phyloP scores from a whole-genome alignment of 2,888 invertebrate genomes.

The Eumacrocentrus americanus region DNA sequence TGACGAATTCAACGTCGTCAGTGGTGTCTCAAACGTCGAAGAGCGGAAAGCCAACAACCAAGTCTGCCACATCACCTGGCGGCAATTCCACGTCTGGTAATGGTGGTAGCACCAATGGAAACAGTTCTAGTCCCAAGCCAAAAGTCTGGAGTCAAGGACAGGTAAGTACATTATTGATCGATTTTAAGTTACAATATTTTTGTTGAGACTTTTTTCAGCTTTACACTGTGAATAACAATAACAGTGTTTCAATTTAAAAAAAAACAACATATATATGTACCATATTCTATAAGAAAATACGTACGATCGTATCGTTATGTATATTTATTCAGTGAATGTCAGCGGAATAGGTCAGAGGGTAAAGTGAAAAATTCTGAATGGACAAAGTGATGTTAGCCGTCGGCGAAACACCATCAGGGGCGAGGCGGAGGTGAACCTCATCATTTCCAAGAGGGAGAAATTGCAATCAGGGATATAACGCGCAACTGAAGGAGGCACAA shows the following conservation, averaged over 20 bases:
- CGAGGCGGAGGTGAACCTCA: slow-evolving; percentile 31
- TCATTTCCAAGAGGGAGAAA: slow-evolving; percentile 22
- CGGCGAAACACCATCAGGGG: not conserved
- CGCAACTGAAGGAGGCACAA: not conserved
- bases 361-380: slow-evolving; percentile 33
- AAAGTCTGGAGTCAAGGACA: slow-evolving; percentile 67
- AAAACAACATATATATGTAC: too few relatives aligned
- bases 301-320: too few relatives aligned
- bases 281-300: too few relatives aligned
- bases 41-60: slow-evolving; percentile 57
- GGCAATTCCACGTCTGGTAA: slow-evolving; percentile 47
- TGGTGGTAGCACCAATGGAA: slow-evolving; percentile 40
- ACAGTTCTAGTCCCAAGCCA: slow-evolving; percentile 61
- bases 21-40: slow-evolving; percentile 61
- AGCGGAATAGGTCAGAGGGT: not conserved
- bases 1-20: slow-evolving; percentile 37
- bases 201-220: not conserved
- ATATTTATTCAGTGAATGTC: too few relatives aligned
- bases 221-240: not conserved
- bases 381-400: slow-evolving; percentile 27
- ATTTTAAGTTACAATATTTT: not conserved
- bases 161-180: slow-evolving; percentile 53
- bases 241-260: not conserved
- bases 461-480: slow-evolving; percentile 32
- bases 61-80: slow-evolving; percentile 51